These are phyloP conservation scores for Cyanoderma ruficeps DNA, from an alignment of 2,113 vertebrate species.

Conservation along the genomic window DNA sequence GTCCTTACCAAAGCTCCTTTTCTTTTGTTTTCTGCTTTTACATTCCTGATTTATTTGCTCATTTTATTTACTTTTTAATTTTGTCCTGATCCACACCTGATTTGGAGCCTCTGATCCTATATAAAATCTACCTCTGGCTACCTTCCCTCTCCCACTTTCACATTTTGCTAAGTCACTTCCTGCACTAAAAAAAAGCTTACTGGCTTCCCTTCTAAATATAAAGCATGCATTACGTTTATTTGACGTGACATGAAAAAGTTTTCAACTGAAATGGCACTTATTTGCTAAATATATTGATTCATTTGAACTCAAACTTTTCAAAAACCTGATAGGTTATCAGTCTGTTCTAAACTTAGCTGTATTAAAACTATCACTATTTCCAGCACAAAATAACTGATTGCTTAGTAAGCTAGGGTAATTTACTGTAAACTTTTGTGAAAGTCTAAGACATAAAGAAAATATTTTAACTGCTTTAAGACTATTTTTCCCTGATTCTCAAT, in stretches of 20 bases:
- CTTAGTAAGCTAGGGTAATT: constrained; percentile 22
- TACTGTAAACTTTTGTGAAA: constrained; percentile 21
- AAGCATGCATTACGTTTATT: not conserved
- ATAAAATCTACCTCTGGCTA: not conserved
- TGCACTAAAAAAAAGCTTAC: not conserved
- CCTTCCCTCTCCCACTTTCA: not conserved
- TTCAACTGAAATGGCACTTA: not conserved
- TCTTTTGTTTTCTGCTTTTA: not conserved
- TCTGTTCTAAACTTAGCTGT: not conserved
- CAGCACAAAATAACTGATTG: not conserved
- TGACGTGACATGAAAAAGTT: not conserved
- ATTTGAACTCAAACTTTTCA: not conserved
- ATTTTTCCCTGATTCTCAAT: not conserved
- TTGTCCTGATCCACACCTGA: not conserved
- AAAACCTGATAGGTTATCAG: not conserved
- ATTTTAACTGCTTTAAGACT: constrained; percentile 31
- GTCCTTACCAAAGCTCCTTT: not conserved
- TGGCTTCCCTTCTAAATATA: not conserved
- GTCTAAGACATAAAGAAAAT: constrained; percentile 21
- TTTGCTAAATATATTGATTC: constrained; percentile 5
- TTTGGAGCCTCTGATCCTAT: not conserved
- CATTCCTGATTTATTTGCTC: not conserved
- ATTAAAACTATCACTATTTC: not conserved
- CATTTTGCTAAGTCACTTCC: not conserved
- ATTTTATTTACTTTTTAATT: not conserved